phyloP scores from a whole-genome alignment of 2,888 invertebrate genomes.

The Leptopterna dolabrata region DNA sequence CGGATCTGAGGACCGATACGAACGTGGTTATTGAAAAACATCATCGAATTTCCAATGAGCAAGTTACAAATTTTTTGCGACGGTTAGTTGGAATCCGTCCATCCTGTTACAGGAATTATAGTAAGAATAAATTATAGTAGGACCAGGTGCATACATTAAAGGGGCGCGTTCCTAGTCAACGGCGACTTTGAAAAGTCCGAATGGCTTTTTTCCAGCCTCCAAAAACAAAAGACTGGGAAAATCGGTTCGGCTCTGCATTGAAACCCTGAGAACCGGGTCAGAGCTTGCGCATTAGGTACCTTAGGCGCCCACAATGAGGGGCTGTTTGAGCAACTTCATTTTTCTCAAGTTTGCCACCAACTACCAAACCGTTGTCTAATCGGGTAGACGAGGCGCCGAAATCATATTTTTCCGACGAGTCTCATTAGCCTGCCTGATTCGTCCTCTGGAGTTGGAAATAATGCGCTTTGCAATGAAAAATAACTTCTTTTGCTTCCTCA shows the following conservation, averaged over 20 bases:
- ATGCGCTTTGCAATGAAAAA: background rate
- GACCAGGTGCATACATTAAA: no score
- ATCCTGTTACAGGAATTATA: no score
- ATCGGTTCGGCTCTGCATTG: background rate
- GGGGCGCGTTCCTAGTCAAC: no score
- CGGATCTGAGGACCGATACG: no score
- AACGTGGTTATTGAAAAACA: no score
- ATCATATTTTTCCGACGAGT: background rate
- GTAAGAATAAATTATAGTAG: no score
- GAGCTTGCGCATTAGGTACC: background rate
- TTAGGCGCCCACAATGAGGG: background rate
- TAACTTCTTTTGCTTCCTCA: background rate
- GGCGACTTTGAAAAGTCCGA: background rate
- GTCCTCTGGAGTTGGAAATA: background rate
- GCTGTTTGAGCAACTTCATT: background rate
- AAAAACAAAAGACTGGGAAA: background rate
- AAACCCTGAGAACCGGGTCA: slow-evolving; percentile 18
- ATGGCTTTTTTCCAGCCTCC: background rate
- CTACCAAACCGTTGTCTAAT: background rate
- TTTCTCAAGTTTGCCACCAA: background rate
- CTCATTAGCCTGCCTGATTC: background rate
- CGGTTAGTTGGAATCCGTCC: no score
- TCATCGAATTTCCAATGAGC: no score
- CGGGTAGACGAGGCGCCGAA: background rate
- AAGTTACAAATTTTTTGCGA: no score